These are phyloP conservation scores for Oncorhynchus nerka DNA, from an alignment of 2,113 vertebrate genomes.

Conservation along the genomic window DNA sequence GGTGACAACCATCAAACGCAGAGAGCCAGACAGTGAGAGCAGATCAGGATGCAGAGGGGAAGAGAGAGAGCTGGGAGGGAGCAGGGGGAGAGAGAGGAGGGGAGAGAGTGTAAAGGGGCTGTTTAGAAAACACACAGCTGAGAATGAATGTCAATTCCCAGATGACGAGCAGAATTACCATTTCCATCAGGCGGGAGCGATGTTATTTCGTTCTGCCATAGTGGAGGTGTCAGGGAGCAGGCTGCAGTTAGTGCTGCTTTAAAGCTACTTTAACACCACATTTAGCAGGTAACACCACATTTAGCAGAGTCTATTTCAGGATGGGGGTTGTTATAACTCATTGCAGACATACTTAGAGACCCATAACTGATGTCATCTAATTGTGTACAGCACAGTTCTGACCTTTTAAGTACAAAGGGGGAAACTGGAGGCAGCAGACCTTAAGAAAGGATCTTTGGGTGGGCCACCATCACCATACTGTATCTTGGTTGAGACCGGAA, in stretches of 20 bases:
- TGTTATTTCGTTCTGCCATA: neutral
- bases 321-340: neutral
- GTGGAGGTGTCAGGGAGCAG: neutral
- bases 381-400: neutral
- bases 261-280: neutral
- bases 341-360: neutral
- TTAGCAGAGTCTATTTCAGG: neutral
- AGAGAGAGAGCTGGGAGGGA: neutral
- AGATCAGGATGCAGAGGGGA: neutral
- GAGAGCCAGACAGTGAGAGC: neutral
- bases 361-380: neutral
- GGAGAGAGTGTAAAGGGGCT: neutral
- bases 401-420: neutral
- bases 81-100: neutral
- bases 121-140: neutral
- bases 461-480: neutral
- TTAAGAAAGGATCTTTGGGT: neutral
- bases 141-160: conserved; percentile 12
- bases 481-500: neutral
- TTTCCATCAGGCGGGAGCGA: conserved; percentile 35
- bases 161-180: conserved; percentile 15
- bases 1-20: neutral
- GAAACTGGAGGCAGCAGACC: neutral
- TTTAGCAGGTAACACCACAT: conserved; percentile 4
- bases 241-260: neutral